Conservation (phyloP, 1,140 invertebrate genomes). For the Pachyrhynchus sulphureomaculatus region DNA sequence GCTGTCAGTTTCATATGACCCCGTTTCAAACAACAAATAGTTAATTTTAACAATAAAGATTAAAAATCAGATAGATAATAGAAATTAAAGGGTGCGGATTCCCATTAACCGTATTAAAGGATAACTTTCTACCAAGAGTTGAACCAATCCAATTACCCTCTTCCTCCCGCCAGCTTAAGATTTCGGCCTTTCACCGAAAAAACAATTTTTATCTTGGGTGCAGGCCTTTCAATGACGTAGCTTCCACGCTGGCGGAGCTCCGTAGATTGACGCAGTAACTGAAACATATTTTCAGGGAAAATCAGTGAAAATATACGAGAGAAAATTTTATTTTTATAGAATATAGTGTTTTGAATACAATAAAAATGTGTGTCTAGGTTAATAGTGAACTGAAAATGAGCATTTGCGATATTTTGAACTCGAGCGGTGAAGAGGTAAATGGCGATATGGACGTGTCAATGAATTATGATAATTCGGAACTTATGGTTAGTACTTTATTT, state of each 20-base stretch:
- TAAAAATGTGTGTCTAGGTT: conserved; percentile 3
- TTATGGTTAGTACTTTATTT: conserved; percentile 42
- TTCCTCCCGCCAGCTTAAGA: no score
- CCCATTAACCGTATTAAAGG: no score
- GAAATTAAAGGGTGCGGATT: no score
- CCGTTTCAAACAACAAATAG: no score
- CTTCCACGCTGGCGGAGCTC: conserved; percentile 19
- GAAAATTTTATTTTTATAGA: background rate
- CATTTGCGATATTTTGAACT: conserved; percentile 34
- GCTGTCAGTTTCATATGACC: no score
- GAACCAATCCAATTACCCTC: no score
- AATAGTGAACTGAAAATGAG: conserved; percentile 30
- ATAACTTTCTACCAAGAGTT: no score
- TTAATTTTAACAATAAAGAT: no score
- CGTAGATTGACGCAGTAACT: background rate
- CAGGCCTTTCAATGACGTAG: conserved; percentile 11
- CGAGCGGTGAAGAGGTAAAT: conserved; percentile 25
- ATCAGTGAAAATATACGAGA: background rate
- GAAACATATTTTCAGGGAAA: conserved; percentile 6
- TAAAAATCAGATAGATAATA: no score
- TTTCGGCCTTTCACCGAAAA: no score
- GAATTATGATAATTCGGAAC: conserved; percentile 42
- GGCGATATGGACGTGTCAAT: conserved; percentile 43
- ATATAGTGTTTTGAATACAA: background rate
- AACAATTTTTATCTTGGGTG: no score